Evolutionary conservation across 2,113 vertebrate genomes (phyloP), one percentile per base, ranked within the genome.

Genomic region (Nematolebias whitei): DNA sequence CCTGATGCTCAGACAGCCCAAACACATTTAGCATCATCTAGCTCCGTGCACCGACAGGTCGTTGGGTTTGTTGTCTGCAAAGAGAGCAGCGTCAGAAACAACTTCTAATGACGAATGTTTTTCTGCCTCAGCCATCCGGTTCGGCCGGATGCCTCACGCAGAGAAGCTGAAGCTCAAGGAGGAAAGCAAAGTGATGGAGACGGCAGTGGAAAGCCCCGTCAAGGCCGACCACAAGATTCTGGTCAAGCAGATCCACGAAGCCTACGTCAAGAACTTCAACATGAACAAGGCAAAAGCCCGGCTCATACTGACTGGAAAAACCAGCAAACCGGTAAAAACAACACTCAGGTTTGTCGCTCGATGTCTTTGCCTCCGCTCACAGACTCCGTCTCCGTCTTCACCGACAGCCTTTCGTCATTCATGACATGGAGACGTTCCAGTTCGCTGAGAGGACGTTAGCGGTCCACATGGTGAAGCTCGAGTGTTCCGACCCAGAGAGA

Each of bases 341-440:
- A 8, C 1, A 12, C 7, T 41, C 10, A 55, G 6, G 2, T 39
- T 11, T 49, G 1, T 47, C 12, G 22, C 18, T 55, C 7, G 35
- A 14, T 6, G 8, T 50, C 26, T 2, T 49, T 12, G 45, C 0
- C 24, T n/a, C 49, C 19, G 53, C 26, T 26, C 20, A 4, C 29
- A 15, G 20, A 7, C 12, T n/a, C 39, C 5, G 20, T 71, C 10
- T 58, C 24, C 41, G 58, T 62, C 29, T 59, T 24, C 47, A 60
- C 55, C 82, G 54, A 12, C 79, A 99, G 97, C 96, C 96, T 1
- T 97, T 99, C 22, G 93, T 99, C 79, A 98, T 99, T 50, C 97
- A 98, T 0, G 96, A 99, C 82, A 99, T 99, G 97, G 97, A 98
- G 45, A 98, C 98, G 0, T 84, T 99, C 79, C 96, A 96, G 53